Conservation (phyloP, 30 jellyfish, hydroid and myxozoan genomes). For the Aurelia coerulea region DNA sequence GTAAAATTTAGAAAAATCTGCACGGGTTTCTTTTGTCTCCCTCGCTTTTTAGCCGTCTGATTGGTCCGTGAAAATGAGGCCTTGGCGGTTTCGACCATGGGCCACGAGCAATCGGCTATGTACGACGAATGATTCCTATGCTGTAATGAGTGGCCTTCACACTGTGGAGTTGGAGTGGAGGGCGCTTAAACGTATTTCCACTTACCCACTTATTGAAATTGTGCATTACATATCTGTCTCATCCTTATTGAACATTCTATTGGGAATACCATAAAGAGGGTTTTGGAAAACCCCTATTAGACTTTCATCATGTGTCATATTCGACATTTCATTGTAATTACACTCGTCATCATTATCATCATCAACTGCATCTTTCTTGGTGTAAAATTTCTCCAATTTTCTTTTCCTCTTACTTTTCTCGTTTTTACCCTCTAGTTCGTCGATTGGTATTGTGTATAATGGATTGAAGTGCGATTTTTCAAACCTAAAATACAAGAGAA, state of each 20-base stretch:
- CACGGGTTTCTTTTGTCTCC: no score
- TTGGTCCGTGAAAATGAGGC: no score
- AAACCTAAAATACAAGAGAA: background rate
- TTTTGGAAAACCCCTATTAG: constrained; percentile 8
- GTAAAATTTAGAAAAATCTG: no score
- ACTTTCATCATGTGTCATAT: background rate
- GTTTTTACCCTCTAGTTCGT: background rate
- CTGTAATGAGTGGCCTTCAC: no score
- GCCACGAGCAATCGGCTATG: no score
- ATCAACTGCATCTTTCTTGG: constrained; percentile 4
- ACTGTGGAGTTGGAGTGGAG: no score
- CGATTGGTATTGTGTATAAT: constrained; percentile 13
- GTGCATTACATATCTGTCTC: constrained; percentile 1
- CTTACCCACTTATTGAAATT: no score
- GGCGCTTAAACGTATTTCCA: no score
- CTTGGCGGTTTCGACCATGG: no score
- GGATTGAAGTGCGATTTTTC: constrained; percentile 38
- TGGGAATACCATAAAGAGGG: constrained; percentile 22
- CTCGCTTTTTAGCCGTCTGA: no score
- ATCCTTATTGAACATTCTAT: background rate
- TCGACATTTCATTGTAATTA: background rate
- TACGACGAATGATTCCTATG: no score
- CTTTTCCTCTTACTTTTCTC: constrained; percentile 12
- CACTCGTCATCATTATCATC: background rate
- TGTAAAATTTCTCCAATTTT: constrained; percentile 37